Conservation (phyloP, 53 echinoderm and acorn worm species). For the Zoroaster sp. region DNA sequence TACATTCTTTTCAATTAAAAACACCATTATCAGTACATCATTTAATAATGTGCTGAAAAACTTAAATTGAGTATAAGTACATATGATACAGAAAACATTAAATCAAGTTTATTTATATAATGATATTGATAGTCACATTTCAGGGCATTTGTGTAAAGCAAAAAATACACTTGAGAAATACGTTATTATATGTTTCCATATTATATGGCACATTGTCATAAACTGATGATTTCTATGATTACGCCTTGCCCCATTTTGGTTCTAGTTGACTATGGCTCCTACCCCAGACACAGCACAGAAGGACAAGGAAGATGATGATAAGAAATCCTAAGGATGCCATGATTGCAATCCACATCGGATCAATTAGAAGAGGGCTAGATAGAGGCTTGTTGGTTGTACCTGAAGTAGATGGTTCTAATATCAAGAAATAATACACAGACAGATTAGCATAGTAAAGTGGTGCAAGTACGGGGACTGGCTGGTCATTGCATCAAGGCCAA, state of each 20-base stretch:
- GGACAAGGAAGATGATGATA: constrained; percentile 58
- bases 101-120: too few species aligned
- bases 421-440: not conserved
- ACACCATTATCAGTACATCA: too few species aligned
- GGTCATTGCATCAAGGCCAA: not conserved
- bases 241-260: constrained; percentile 27
- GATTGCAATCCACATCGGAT: constrained; percentile 79
- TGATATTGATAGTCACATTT: too few species aligned
- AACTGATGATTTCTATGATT: not conserved
- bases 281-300: constrained; percentile 65
- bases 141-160: too few species aligned
- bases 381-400: not conserved
- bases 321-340: constrained; percentile 60
- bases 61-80: too few species aligned
- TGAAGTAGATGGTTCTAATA: constrained; percentile 11
- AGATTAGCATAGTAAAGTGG: not conserved
- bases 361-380: constrained; percentile 8
- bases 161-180: too few species aligned
- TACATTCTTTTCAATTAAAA: too few species aligned
- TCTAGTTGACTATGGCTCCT: not conserved
- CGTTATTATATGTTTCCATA: too few species aligned
- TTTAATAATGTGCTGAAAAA: too few species aligned
- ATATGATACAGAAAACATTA: too few species aligned
- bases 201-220: too few species aligned
- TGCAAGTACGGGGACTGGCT: not conserved